These are phyloP conservation scores for Chrysomallon squamiferum DNA, from an alignment of 1,140 invertebrate genomes.

Conservation along the genomic window DNA sequence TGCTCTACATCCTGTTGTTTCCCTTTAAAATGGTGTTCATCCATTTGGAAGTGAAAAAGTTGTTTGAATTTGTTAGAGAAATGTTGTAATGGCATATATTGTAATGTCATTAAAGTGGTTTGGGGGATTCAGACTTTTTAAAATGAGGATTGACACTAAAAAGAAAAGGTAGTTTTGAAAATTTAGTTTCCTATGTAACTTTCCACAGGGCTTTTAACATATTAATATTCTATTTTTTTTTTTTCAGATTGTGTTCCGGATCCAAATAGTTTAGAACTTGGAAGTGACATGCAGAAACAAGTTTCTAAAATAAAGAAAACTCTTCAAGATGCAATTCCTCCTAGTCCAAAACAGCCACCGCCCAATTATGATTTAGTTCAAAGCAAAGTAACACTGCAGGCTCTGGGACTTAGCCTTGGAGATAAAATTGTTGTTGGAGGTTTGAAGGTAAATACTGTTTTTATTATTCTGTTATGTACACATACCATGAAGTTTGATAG, in stretches of 20 bases:
- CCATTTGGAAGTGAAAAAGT: too few species aligned
- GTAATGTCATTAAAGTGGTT: too few species aligned
- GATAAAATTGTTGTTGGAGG: conserved; percentile 64
- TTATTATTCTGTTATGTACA: too few species aligned
- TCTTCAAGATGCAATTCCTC: conserved; percentile 52
- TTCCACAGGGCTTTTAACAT: too few species aligned
- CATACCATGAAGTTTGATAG: too few species aligned
- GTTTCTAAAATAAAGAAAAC: conserved; percentile 57
- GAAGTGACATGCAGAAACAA: conserved; percentile 61
- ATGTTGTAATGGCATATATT: too few species aligned
- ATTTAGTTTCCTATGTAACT: too few species aligned
- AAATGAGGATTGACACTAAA: too few species aligned
- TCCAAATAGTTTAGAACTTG: conserved; percentile 55
- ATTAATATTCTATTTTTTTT: conserved; percentile 12
- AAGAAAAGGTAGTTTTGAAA: too few species aligned
- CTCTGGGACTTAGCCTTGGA: conserved; percentile 65
- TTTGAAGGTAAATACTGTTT: conserved; percentile 50
- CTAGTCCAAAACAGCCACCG: conserved; percentile 42
- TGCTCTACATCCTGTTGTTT: neutral
- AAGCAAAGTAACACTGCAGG: conserved; percentile 65
- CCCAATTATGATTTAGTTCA: conserved; percentile 61
- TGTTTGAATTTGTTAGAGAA: too few species aligned
- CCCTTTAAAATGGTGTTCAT: neutral
- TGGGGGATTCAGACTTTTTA: too few species aligned
- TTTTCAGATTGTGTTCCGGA: conserved; percentile 67